Base-by-base conservation (phyloP, 2,113 vertebrate genomes). In the Rhabdornis inornatus region DNA sequence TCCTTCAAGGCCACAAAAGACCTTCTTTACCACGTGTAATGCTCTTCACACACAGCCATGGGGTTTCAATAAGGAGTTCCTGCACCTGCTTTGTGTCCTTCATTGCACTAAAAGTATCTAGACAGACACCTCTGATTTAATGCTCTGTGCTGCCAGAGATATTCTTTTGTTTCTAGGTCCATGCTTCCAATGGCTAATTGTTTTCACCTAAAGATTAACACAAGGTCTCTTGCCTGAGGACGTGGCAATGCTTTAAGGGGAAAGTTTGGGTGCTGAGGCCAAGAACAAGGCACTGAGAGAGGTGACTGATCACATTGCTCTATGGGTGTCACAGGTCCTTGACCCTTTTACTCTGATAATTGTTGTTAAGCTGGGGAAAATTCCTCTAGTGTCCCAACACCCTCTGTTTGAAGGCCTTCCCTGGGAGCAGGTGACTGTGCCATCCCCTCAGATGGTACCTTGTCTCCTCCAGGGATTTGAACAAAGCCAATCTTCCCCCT, bases 61-160 rank as follows among this genome's bases (percentile, higher is more conserved):
- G 22, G 9, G 9, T 52, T 92, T 90, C 77, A 87, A 7, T n/a
- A 40, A 61, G 52, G 39, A 24, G 18, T 52, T 83, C 21, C 52
- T 78, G 55, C 39, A 59, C 23, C 31, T 2, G 1, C 19, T 81
- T 55, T 56, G 19, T 63, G 44, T 64, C 40, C 55, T 59, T 88
- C 35, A 35, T 23, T 72, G 61, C 37, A 31, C 60, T 76, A 49
- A 53, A 89, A 44, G 49, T 40, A 27, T 6, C 57, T 33, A 65
- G 69, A 64, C 44, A 89, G 65, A 19, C 33, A 39, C 40, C 71
- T 87, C 40, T 76, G 69, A 89, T 87, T 87, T 82, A 76, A 63
- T 68, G 31, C 15, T 75, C 53, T 71, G 65, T 79, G 49, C 40
- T 78, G 76, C 17, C 44, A 47, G 30, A 19, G 39, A 52, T 53